These are phyloP conservation scores for Eutrigla gurnardus DNA, from an alignment of 2,797 vertebrate species.

Conservation along the genomic window DNA sequence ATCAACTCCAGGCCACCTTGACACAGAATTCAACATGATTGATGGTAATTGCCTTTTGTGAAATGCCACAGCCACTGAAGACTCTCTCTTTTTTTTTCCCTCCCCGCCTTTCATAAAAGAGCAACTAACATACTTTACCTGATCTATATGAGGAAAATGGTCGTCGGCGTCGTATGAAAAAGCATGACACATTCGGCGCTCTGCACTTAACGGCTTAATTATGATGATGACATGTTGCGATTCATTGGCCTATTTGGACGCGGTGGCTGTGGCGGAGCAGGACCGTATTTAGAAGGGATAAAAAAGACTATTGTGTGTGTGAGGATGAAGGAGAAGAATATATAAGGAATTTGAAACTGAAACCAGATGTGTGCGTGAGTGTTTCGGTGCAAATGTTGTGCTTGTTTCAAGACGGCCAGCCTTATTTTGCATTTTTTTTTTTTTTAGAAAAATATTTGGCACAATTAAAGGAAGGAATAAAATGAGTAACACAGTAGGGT, in stretches of 20 bases:
- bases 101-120: conserved; percentile 54
- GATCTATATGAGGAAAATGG: conserved; percentile 42
- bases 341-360: conserved; percentile 79
- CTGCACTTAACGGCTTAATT: conserved; percentile 68
- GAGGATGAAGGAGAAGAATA: conserved; percentile 74
- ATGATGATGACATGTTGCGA: conserved; percentile 73
- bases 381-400: conserved; percentile 35
- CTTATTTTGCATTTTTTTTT: conserved; percentile 40
- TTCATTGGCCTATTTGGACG: conserved; percentile 67
- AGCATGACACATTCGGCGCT: conserved; percentile 48
- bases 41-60: conserved; percentile 82
- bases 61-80: conserved; percentile 70
- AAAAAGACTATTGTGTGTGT: conserved; percentile 82
- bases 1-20: conserved; percentile 80
- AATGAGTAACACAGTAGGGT: conserved; percentile 57
- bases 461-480: conserved; percentile 72
- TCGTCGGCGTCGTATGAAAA: conserved; percentile 33
- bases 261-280: conserved; percentile 49
- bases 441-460: conserved; percentile 64
- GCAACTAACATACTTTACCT: conserved; percentile 60
- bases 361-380: conserved; percentile 81
- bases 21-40: conserved; percentile 80
- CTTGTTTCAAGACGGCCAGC: conserved; percentile 45
- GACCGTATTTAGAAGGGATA: conserved; percentile 70
- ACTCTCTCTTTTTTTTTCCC: conserved; percentile 63